Evolutionary conservation across 2,797 vertebrate species (phyloP).

Genomic region (Lepilemur septentrionalis): DNA sequence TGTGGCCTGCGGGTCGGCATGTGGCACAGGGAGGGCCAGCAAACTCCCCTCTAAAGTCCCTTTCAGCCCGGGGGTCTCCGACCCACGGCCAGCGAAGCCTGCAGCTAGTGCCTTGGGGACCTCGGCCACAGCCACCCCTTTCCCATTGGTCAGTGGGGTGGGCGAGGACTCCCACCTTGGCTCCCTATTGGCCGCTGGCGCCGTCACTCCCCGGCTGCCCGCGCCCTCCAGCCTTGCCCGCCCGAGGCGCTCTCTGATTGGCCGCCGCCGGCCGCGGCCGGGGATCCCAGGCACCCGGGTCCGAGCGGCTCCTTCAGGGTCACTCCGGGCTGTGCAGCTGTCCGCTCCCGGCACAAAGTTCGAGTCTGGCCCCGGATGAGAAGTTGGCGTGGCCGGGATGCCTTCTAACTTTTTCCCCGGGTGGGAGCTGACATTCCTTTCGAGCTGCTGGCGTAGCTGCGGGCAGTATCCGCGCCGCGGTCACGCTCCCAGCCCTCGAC

Average conservation of each 20-base stretch:
- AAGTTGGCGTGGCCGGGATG: background rate
- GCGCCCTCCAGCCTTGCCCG: background rate
- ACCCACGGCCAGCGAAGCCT: slow-evolving; percentile 49
- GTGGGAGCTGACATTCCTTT: background rate
- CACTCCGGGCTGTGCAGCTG: background rate
- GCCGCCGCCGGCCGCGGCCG: background rate
- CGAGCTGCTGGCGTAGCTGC: background rate
- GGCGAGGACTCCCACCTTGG: background rate
- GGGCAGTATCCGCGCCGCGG: background rate
- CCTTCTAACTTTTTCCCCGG: background rate
- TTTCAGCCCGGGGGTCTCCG: slow-evolving; percentile 31
- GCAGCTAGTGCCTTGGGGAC: background rate
- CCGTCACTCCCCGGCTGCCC: slow-evolving; percentile 41
- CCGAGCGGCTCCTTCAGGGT: background rate
- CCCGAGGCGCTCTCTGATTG: slow-evolving; percentile 56
- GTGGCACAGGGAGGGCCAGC: background rate
- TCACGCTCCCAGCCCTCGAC: background rate
- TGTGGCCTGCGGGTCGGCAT: background rate
- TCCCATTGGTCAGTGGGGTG: slow-evolving; percentile 42
- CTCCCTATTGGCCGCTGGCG: background rate
- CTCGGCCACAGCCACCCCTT: background rate
- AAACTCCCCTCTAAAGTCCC: slow-evolving; percentile 22
- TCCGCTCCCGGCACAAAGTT: slow-evolving; percentile 11
- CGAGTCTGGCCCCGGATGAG: background rate
- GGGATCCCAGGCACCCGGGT: background rate